Evolutionary conservation across 2,888 invertebrate genomes (phyloP), one percentile per base, ranked within the genome.

Genomic region (Pardosa pseudoannulata): DNA sequence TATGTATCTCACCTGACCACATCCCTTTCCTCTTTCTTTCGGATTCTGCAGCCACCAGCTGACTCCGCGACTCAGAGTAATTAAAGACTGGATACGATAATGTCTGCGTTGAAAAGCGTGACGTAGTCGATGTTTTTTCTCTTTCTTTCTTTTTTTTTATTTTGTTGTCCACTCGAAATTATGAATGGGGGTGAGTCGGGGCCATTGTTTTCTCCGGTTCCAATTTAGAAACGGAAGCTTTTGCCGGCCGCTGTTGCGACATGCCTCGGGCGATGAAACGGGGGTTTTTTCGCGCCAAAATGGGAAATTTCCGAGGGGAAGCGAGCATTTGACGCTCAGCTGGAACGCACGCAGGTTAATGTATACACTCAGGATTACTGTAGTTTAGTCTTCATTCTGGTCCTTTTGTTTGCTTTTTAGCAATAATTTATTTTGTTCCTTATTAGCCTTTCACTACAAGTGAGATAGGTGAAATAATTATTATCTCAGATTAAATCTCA

Each of bases 161-260:
- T n/a, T 78, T 85, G 56, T 56, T 23, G 56, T 56, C 56, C 23
- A 56, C 5, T 23, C 23, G 56, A 56, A 56, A 56, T 56, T 56
- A 56, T 56, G 56, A 56, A 56, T 32, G 75, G 32, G 39, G 78
- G 72, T 29, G 65, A 72, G 72, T 72, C 23, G 39, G 65, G 65
- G 50, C 67, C 76, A 85, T 85, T 85, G 83, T 85, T 85, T 75
- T 76, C 62, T 46, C 16, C 32, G 67, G 39, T 65, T 56, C 83
- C 73, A 85, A 85, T 85, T 85, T 85, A 65, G 83, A 78, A 85
- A 85, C 83, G 83, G 83, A 85, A 85, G 83, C 83, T 72, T n/a
- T 65, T 32, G 19, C 36, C 64, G 29, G 76, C 76, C 82, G 56
- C 71, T 27, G 76, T 64, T 62, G 70, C 41, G 41, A 50, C 23